These are phyloP conservation scores for Mormyrus lacerda DNA, from an alignment of 2,113 vertebrate genomes.

Conservation along the genomic window DNA sequence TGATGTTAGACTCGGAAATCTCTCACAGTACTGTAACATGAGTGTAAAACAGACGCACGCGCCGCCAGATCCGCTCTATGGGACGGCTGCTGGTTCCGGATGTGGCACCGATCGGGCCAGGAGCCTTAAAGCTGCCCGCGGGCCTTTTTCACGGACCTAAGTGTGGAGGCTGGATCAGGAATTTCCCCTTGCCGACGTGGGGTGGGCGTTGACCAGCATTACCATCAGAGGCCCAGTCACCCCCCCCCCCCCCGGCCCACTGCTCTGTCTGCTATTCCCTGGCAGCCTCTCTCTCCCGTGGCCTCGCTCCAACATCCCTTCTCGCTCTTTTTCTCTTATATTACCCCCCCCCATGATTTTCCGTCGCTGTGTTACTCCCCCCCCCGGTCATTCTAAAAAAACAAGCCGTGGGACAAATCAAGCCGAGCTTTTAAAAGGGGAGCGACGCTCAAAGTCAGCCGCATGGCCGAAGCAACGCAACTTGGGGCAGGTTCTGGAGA, in stretches of 20 bases:
- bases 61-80: not conserved
- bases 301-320: conserved; percentile 26
- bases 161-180: not conserved
- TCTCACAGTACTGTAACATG: not conserved
- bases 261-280: conserved; percentile 54
- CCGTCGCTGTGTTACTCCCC: not conserved
- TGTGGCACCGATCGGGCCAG: not conserved
- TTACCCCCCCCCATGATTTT: not conserved
- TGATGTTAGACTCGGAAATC: not conserved
- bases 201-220: conserved; percentile 14
- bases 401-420: not conserved
- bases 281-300: not conserved
- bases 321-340: not conserved
- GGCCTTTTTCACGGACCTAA: not conserved
- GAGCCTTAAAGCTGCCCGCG: not conserved
- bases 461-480: not conserved
- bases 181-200: not conserved
- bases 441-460: not conserved
- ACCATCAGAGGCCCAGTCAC: conserved; percentile 21
- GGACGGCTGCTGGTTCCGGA: not conserved
- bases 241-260: conserved; percentile 29
- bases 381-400: not conserved
- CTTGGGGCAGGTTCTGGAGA: not conserved
- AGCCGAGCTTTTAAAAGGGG: not conserved
- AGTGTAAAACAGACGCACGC: not conserved